Base-by-base conservation (phyloP, 1,140 invertebrate genomes). In the Drosophila erecta region DNA sequence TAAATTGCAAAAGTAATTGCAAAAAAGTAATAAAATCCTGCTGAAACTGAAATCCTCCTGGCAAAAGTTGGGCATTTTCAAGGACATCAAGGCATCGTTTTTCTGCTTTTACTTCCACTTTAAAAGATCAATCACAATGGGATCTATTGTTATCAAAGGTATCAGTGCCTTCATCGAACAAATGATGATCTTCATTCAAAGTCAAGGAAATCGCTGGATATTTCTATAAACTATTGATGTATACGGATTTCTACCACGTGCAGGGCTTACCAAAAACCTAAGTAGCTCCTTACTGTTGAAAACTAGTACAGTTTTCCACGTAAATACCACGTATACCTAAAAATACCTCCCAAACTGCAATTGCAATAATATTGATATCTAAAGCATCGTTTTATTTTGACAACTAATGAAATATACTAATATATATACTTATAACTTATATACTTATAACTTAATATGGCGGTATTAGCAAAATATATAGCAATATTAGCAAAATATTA, bases 1-100 rank as follows among this genome's bases (percentile, higher is more conserved):
- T 85, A 78, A 86, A 69, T 43, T 10, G 17, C 35, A n/a, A n/a
- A n/a, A n/a, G n/a, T n/a, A n/a, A n/a, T 57, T 46, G 67, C 57
- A 20, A 73, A 77, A 79, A 79, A 59, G 41, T 30, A 73, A 37
- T 65, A 46, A 46, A 53, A 64, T 43, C 33, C 15, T 51, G 40
- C 3, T 11, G 35, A 24, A 37, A 14, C 24, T n/a, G n/a, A n/a
- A n/a, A n/a, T n/a, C n/a, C n/a, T 38, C 22, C 56, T 46, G 44
- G 41, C 72, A 46, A 69, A 81, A 43, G 40, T 73, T 81, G 58
- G n/a, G 1, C 44, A 58, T 51, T 70, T 70, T 74, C 58, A 69
- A 74, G 61, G 59, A 76, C 61, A 50, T 67, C 17, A 7, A 38
- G 22, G 59, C 33, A 46, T 38, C 20, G 38, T 35, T 50, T 43